phyloP scores from a whole-genome alignment of 2,113 vertebrate genomes.

The Acrocephalus kingi region DNA sequence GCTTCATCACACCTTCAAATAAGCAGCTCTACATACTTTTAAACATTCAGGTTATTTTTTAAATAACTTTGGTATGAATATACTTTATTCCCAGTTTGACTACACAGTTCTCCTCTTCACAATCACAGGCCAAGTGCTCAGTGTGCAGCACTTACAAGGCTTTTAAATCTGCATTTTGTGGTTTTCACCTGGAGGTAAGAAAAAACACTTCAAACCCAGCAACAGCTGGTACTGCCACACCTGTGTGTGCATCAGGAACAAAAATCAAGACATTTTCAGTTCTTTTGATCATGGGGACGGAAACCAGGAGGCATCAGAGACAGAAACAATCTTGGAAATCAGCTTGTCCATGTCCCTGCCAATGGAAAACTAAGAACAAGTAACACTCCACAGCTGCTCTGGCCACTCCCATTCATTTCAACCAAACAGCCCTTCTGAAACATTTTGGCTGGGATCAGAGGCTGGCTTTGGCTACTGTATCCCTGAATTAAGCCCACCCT shows the following conservation, averaged over 20 bases:
- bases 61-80: neutral
- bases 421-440: neutral
- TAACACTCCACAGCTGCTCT: neutral
- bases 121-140: neutral
- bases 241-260: neutral
- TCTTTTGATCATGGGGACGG: neutral
- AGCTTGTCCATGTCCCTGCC: neutral
- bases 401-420: neutral
- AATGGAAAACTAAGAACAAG: neutral
- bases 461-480: neutral
- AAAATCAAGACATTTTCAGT: neutral
- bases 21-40: neutral
- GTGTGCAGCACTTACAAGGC: neutral
- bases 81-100: slow-evolving; percentile 43
- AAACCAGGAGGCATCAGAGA: neutral
- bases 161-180: slow-evolving; percentile 23
- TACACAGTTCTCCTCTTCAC: slow-evolving; percentile 15
- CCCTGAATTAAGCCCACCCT: neutral
- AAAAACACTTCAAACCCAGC: slow-evolving; percentile 1
- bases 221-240: neutral
- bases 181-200: slow-evolving; percentile 48
- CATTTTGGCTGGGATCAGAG: neutral
- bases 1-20: neutral
- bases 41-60: neutral
- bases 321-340: neutral